Base-by-base conservation (phyloP, 2,797 vertebrate genomes). In the Enteromius anoplus region DNA sequence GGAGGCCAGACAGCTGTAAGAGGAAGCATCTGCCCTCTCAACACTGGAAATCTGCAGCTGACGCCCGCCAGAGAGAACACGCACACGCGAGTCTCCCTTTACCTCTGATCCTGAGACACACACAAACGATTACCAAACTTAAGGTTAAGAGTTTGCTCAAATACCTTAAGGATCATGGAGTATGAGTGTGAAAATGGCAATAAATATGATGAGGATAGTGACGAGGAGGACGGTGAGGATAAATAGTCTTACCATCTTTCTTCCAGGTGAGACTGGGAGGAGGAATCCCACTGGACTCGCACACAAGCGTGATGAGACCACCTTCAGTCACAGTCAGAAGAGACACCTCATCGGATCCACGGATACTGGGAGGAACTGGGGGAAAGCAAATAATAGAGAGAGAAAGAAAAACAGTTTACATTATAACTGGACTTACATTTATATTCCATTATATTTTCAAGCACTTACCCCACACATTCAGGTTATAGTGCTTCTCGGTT, bases 401-500 rank as follows among this genome's bases (percentile, higher is more conserved):
- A 66, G 9, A 58, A 14, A 77, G 10, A 26, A 2, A n/a, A 6
- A 21, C 3, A 29, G 6, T 34, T 62, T 45, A 29, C 21, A 45
- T 58, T 49, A 75, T 15, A 51, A 55, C 53, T 12, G 37, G 51
- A 73, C 47, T 73, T 29, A 55, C 49, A 6, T 75, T 55, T 75
- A 55, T 55, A 37, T 34, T 65, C 3, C 5, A 34, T 37, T 15
- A 55, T 23, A 75, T 55, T 75, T 75, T 37, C 17, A 15, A 23
- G 26, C 69, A 89, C 97, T 96, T 91, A 99, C 98, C 97, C 97
- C 95, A 98, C 37, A 99, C 93, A 78, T 98, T 97, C 72, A 99
- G 95, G 88, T 98, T 99, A 84, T 97, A 99, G 90, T 97, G 97
- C 91, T 97, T 99, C 88, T 97, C 97, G 0, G 95, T 98, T 93